Evolutionary conservation across 2,113 vertebrate species (phyloP).

Genomic region (Phyllopteryx taeniolatus): DNA sequence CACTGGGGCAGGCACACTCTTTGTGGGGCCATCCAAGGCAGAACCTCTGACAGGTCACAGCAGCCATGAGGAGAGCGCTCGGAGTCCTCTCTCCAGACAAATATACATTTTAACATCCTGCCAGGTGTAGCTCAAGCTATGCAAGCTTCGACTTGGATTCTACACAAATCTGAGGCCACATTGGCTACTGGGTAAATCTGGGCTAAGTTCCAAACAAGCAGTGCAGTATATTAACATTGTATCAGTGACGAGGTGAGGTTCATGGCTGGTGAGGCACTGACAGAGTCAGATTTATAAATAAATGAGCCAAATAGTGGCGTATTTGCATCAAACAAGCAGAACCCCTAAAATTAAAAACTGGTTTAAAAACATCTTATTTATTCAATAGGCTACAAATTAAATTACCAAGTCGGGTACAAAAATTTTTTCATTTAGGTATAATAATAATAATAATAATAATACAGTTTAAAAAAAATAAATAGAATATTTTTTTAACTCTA

Average conservation of each 20-base stretch:
- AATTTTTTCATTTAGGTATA: too few species aligned
- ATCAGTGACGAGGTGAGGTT: not conserved
- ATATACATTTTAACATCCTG: slow-evolving; percentile 13
- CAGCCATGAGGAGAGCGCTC: slow-evolving; percentile 9
- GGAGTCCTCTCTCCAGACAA: slow-evolving; percentile 13
- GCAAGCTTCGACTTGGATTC: slow-evolving; percentile 14
- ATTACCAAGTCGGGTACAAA: too few species aligned
- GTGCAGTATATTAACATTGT: not conserved
- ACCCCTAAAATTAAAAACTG: not conserved
- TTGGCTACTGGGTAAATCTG: not conserved
- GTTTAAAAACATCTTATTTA: not conserved
- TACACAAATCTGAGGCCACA: slow-evolving; percentile 26
- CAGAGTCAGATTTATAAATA: not conserved
- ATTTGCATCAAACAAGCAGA: not conserved
- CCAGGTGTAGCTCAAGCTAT: slow-evolving; percentile 19
- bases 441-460: too few species aligned
- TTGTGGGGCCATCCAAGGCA: slow-evolving; percentile 19
- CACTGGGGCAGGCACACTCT: slow-evolving; percentile 17
- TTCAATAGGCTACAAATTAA: too few species aligned
- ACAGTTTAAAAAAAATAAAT: too few species aligned
- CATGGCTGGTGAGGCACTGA: not conserved
- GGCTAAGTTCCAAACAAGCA: not conserved
- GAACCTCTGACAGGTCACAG: slow-evolving; percentile 37
- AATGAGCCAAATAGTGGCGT: not conserved
- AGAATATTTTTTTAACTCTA: too few species aligned